Percentiles rank a stretch among this genome's conserved stretches.
Conservation (phyloP, 1,140 invertebrate genomes). For the Adelges cooleyi region DNA sequence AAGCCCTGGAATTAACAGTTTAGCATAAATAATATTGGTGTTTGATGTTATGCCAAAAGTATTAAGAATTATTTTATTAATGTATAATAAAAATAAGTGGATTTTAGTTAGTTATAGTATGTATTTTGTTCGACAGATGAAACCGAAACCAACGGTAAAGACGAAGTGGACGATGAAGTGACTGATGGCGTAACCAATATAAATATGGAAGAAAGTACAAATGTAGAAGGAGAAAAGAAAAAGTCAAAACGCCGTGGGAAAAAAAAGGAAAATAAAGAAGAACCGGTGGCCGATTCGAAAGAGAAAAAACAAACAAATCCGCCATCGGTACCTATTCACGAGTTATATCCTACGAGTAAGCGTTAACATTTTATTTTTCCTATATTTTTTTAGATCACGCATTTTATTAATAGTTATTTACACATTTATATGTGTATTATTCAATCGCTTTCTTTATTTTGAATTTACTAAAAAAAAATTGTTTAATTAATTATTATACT, state of each 20-base stretch:
- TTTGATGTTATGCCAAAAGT: neutral
- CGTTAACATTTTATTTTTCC: too few relatives aligned
- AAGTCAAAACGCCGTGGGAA: neutral
- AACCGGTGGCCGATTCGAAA: slow-evolving; percentile 32
- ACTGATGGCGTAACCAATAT: slow-evolving; percentile 7
- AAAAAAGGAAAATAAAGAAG: slow-evolving; percentile 34
- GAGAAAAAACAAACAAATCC: slow-evolving; percentile 62
- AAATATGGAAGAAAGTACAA: slow-evolving; percentile 29
- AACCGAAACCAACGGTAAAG: slow-evolving; percentile 40
- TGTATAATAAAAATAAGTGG: too few relatives aligned
- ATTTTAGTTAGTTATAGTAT: too few relatives aligned
- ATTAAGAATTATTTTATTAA: too few relatives aligned
- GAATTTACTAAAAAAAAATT: too few relatives aligned
- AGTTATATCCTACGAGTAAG: slow-evolving; percentile 74
- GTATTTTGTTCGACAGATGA: slow-evolving; percentile 34
- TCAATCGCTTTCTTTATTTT: too few relatives aligned
- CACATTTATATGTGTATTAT: too few relatives aligned
- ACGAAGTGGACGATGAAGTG: slow-evolving; percentile 34
- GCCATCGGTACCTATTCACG: slow-evolving; percentile 71
- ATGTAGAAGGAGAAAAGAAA: slow-evolving; percentile 36
- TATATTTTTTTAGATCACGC: too few relatives aligned
- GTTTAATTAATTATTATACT: too few relatives aligned
- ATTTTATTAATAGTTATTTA: too few relatives aligned
- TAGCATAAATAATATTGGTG: too few relatives aligned
- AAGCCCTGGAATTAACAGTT: too few relatives aligned